Evolutionary conservation across 1,140 invertebrate species (phyloP).

Genomic region (Phocides pigmalion): DNA sequence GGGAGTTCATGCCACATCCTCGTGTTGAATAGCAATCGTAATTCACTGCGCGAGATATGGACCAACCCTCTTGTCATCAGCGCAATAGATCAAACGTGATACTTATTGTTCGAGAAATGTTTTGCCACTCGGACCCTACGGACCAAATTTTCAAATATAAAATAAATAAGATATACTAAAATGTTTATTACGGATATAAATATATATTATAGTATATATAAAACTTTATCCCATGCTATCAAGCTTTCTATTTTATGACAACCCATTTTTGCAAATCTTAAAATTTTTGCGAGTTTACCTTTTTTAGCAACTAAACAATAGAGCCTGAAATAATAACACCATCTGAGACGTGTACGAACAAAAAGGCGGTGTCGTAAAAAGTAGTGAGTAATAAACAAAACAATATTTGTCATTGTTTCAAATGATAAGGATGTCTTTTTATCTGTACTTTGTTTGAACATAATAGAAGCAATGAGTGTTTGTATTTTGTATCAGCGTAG

Average conservation of each 20-base stretch:
- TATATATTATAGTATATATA: background rate
- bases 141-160: background rate
- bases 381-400: conserved; percentile 23
- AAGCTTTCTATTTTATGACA: conserved; percentile 21
- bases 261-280: conserved; percentile 20
- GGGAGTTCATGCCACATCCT: too few species aligned
- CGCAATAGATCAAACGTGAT: too few species aligned
- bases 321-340: background rate
- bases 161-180: background rate
- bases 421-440: conserved; percentile 38
- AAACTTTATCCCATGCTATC: background rate
- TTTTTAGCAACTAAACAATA: conserved; percentile 2
- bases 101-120: too few species aligned
- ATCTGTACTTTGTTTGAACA: conserved; percentile 37
- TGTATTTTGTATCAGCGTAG: conserved; percentile 34
- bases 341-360: conserved; percentile 1
- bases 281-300: conserved; percentile 1
- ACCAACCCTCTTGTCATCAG: too few species aligned
- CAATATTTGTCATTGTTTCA: conserved; percentile 17
- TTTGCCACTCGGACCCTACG: too few species aligned
- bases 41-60: too few species aligned
- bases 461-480: conserved; percentile 38
- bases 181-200: too few species aligned
- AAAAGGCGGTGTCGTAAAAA: conserved; percentile 21
- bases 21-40: too few species aligned